These are phyloP conservation scores for Aradophagus sp. DNA, from an alignment of 1,140 invertebrate species.

Conservation along the genomic window DNA sequence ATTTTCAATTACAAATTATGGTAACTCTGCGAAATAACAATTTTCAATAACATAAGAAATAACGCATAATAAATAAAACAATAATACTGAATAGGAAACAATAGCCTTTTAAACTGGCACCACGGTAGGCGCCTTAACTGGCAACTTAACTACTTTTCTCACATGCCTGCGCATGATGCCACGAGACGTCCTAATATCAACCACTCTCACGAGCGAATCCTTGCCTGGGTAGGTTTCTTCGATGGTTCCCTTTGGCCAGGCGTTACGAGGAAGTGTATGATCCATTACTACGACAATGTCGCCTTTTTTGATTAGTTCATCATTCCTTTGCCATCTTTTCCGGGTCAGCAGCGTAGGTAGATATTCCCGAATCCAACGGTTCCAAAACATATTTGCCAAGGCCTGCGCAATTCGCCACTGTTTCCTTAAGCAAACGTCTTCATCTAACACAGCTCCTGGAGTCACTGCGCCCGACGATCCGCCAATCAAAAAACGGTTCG, in stretches of 20 bases:
- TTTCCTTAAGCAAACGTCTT: conserved; percentile 1
- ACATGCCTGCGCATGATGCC: conserved; percentile 42
- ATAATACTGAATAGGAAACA: no score
- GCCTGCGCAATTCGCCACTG: conserved; percentile 11
- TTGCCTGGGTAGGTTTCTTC: conserved; percentile 34
- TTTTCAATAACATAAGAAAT: no score
- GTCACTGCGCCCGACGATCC: conserved; percentile 6
- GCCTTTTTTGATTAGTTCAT: conserved; percentile 49
- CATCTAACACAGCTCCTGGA: conserved; percentile 4
- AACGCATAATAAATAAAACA: no score
- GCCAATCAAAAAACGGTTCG: conserved; percentile 13
- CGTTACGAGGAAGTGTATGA: conserved; percentile 60
- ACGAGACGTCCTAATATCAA: conserved; percentile 29
- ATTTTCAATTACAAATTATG: no score
- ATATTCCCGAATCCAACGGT: conserved; percentile 49
- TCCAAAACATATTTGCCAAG: conserved; percentile 20
- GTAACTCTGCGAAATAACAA: no score
- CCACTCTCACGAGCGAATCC: conserved; percentile 40
- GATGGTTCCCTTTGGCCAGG: conserved; percentile 58
- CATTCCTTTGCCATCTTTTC: conserved; percentile 56
- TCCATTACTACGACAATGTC: conserved; percentile 65
- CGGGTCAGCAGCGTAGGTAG: conserved; percentile 56
- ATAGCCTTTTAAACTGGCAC: no score
- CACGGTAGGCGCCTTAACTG: neutral
- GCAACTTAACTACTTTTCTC: conserved; percentile 40